A percentile compares a stretch with the other conserved stretches of the same genome.
phyloP scores from a whole-genome alignment of 1,140 invertebrate species.

The Trinorchestia longiramus region DNA sequence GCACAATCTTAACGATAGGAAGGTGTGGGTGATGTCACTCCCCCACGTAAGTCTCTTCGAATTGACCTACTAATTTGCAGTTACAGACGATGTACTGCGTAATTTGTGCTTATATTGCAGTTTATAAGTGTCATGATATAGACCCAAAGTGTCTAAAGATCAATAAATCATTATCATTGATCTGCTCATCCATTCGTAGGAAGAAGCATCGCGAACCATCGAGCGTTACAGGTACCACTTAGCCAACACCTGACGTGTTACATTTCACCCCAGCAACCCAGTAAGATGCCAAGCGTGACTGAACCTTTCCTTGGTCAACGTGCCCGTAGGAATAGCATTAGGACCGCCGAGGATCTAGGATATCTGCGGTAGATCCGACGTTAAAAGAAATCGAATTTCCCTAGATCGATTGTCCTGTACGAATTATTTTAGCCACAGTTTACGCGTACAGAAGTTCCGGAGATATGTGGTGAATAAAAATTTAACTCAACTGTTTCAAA shows the following conservation, averaged over 20 bases:
- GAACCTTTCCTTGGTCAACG: neutral
- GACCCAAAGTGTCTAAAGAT: conserved; percentile 1
- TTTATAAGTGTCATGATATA: conserved; percentile 11
- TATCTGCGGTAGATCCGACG: neutral
- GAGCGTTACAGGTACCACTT: neutral
- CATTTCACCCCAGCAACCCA: conserved; percentile 28
- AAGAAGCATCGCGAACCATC: conserved; percentile 3
- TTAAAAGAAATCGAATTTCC: neutral
- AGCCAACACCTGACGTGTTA: conserved; percentile 51
- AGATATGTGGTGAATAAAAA: neutral
- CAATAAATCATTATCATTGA: conserved; percentile 41
- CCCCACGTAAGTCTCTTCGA: neutral
- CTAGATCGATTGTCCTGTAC: neutral
- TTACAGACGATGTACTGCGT: neutral
- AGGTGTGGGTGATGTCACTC: neutral
- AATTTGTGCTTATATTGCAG: conserved; percentile 14
- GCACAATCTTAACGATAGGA: neutral
- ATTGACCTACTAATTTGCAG: conserved; percentile 21
- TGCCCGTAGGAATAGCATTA: neutral
- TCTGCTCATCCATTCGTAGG: conserved; percentile 33
- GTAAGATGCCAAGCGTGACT: conserved; percentile 4
- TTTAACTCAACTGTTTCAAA: neutral
- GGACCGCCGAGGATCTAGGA: neutral
- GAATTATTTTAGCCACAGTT: neutral
- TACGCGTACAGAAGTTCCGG: neutral